A percentile compares a stretch with the other conserved stretches of the same genome.
phyloP scores from a whole-genome alignment of 2,797 vertebrate species.

The Labeo calbasu region DNA sequence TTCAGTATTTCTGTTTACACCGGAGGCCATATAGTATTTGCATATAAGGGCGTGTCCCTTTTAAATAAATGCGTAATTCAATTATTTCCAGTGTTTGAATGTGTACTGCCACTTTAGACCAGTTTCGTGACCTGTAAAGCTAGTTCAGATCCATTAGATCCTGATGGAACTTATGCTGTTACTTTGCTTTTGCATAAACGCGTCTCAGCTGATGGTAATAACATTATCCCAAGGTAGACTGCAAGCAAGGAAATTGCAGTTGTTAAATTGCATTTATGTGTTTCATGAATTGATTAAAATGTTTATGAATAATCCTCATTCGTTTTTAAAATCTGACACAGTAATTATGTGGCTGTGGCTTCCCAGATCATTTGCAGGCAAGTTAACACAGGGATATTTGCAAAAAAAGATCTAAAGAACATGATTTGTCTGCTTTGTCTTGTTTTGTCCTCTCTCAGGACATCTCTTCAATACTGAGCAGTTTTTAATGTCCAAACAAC shows the following conservation, averaged over 20 bases:
- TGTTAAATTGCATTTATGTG: background rate
- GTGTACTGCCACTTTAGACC: background rate
- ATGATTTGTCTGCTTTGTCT: background rate
- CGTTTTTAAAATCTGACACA: background rate
- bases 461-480: background rate
- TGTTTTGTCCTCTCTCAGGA: background rate
- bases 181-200: background rate
- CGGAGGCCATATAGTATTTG: background rate
- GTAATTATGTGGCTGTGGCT: background rate
- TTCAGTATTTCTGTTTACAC: constrained; percentile 7
- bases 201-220: background rate
- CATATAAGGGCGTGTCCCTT: background rate
- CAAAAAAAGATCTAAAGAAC: background rate
- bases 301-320: background rate
- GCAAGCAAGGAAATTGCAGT: background rate
- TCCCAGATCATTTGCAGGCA: background rate
- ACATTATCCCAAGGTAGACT: background rate
- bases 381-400: background rate
- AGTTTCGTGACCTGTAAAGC: background rate
- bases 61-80: constrained; percentile 9
- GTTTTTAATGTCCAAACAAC: background rate
- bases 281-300: background rate
- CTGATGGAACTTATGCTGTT: background rate
- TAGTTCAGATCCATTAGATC: background rate
- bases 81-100: constrained; percentile 4